Conservation (phyloP, 2,888 invertebrate genomes). For the Leptinotarsa haldemani region DNA sequence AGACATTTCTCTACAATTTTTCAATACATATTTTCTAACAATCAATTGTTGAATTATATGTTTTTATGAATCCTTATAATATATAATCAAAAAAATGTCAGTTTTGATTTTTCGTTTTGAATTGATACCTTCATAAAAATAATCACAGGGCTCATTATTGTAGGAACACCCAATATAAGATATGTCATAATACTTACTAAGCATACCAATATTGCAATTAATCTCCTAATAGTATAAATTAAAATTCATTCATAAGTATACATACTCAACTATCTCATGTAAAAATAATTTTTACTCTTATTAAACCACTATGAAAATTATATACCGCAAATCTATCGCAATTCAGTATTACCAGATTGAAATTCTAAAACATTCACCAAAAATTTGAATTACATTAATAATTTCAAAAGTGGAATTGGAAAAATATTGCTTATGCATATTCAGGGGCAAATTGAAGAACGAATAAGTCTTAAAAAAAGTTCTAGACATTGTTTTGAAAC, state of each 20-base stretch:
- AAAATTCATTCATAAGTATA: slow-evolving; percentile 46
- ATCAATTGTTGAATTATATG: too few relatives aligned
- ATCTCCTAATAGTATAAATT: slow-evolving; percentile 40
- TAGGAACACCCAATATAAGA: slow-evolving; percentile 48
- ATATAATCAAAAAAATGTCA: neutral
- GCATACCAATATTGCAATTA: slow-evolving; percentile 54
- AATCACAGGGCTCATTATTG: slow-evolving; percentile 14
- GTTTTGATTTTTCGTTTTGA: neutral
- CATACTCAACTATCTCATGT: slow-evolving; percentile 45
- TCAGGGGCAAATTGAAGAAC: slow-evolving; percentile 8
- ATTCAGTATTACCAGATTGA: slow-evolving; percentile 38
- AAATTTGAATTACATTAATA: slow-evolving; percentile 14
- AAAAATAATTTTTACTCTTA: slow-evolving; percentile 47
- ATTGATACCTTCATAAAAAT: slow-evolving; percentile 30
- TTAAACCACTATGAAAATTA: slow-evolving; percentile 45
- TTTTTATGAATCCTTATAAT: too few relatives aligned
- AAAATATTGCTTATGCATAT: slow-evolving; percentile 9
- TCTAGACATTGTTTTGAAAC: neutral
- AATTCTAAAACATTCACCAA: slow-evolving; percentile 4
- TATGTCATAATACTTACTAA: slow-evolving; percentile 54
- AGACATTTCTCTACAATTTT: too few relatives aligned
- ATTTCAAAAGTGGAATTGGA: slow-evolving; percentile 4
- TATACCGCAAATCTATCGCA: slow-evolving; percentile 35
- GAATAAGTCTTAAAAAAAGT: neutral
- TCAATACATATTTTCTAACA: too few relatives aligned